Conservation (phyloP, 1,140 invertebrate genomes). For the Cotesia chilonis region DNA sequence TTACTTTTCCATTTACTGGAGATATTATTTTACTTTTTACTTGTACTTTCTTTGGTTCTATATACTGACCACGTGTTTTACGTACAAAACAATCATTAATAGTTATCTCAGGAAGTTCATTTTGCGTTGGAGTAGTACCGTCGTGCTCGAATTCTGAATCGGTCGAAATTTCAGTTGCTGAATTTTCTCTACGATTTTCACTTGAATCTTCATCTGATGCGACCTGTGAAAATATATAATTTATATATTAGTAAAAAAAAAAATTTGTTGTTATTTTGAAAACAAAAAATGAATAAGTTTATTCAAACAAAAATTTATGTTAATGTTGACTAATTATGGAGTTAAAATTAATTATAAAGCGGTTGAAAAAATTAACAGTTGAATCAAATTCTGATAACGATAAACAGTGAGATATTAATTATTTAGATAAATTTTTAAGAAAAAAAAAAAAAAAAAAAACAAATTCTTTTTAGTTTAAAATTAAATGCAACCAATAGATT, state of each 20-base stretch:
- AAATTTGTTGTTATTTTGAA: slow-evolving; percentile 7
- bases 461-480: slow-evolving; percentile 1
- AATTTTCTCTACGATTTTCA: slow-evolving; percentile 76
- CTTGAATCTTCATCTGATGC: slow-evolving; percentile 75
- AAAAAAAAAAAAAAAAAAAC: background rate
- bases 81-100: slow-evolving; percentile 71
- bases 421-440: slow-evolving; percentile 22
- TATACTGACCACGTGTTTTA: slow-evolving; percentile 63
- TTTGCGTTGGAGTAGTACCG: slow-evolving; percentile 73
- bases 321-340: background rate
- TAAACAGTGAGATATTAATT: slow-evolving; percentile 37
- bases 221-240: slow-evolving; percentile 64
- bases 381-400: slow-evolving; percentile 31
- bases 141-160: slow-evolving; percentile 91
- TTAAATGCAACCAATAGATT: slow-evolving; percentile 21
- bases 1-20: slow-evolving; percentile 56
- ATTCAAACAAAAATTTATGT: slow-evolving; percentile 34
- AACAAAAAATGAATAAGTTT: slow-evolving; percentile 11
- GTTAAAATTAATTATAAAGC: slow-evolving; percentile 2
- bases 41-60: slow-evolving; percentile 70
- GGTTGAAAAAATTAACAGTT: background rate
- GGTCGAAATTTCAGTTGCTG: slow-evolving; percentile 89
- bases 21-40: slow-evolving; percentile 64
- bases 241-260: background rate
- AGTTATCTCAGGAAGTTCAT: slow-evolving; percentile 72